Evolutionary conservation across 2,113 vertebrate genomes (phyloP).

Genomic region (Gymnorhina tibicen): DNA sequence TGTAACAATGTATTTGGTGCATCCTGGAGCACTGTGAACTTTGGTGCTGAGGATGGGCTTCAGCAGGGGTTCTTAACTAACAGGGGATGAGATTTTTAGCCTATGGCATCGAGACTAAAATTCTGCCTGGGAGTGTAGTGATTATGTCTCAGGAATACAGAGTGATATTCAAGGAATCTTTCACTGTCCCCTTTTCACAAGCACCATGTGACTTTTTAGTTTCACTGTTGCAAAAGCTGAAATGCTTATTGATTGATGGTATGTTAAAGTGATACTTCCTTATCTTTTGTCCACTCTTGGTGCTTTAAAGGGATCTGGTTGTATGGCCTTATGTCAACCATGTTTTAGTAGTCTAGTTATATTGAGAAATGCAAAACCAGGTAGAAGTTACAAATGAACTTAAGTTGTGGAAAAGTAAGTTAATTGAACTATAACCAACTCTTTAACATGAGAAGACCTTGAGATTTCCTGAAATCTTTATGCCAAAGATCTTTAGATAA

Average conservation of each 20-base stretch:
- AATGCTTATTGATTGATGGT: neutral
- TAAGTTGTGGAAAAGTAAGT: neutral
- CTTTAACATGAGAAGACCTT: neutral
- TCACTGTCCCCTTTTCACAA: neutral
- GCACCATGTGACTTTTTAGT: neutral
- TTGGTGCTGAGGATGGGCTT: neutral
- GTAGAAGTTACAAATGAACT: neutral
- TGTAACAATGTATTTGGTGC: neutral
- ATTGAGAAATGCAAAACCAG: neutral
- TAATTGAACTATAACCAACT: neutral
- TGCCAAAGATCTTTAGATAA: neutral
- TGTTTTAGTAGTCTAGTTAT: neutral
- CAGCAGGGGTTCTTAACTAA: neutral
- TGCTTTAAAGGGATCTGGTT: neutral
- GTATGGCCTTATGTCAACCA: neutral
- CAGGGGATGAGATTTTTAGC: neutral
- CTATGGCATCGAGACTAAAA: neutral
- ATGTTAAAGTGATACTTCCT: neutral
- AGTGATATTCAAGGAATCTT: neutral
- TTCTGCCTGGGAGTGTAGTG: neutral
- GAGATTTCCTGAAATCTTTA: neutral
- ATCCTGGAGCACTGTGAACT: neutral
- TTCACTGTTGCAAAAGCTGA: neutral
- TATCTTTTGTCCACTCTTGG: neutral
- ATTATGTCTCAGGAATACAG: neutral